These are phyloP conservation scores for Drosophila takahashii DNA, from an alignment of 1,140 invertebrate genomes.

Conservation along the genomic window DNA sequence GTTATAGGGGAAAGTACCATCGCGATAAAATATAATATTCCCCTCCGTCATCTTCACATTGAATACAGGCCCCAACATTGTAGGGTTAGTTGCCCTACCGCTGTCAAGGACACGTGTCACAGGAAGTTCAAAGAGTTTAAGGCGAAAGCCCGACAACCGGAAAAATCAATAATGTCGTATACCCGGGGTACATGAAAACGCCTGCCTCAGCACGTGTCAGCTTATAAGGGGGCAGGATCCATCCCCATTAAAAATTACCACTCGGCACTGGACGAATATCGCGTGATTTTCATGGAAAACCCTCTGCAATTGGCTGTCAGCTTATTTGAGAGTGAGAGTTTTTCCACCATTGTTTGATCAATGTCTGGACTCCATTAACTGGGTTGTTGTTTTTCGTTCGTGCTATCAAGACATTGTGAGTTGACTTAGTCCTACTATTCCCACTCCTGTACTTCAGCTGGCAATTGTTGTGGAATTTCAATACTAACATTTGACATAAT, in stretches of 20 bases:
- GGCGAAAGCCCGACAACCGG: conserved; percentile 36
- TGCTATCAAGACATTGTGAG: conserved; percentile 46
- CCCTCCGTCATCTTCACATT: conserved; percentile 63
- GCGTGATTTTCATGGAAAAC: conserved; percentile 70
- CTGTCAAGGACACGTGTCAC: conserved; percentile 68
- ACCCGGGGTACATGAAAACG: conserved; percentile 48
- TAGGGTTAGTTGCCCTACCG: conserved; percentile 53
- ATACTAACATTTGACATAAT: conserved; percentile 71
- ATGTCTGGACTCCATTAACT: conserved; percentile 61
- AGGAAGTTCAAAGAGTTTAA: conserved; percentile 80
- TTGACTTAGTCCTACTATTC: conserved; percentile 22
- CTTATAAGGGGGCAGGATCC: conserved; percentile 14
- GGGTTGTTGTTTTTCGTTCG: conserved; percentile 50
- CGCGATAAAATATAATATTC: neutral
- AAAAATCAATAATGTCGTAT: conserved; percentile 71
- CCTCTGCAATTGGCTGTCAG: conserved; percentile 59
- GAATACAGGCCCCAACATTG: conserved; percentile 48
- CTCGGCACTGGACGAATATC: conserved; percentile 63
- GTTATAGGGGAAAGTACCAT: too few species aligned
- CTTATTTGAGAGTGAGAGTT: neutral
- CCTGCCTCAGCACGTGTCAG: conserved; percentile 64
- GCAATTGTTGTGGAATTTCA: conserved; percentile 63
- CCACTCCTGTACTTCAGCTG: neutral
- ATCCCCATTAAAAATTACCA: conserved; percentile 9
- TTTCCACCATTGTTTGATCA: conserved; percentile 65